Base-by-base conservation (phyloP, 2,113 vertebrate species). In the Cyphomyrus plagiostoma region DNA sequence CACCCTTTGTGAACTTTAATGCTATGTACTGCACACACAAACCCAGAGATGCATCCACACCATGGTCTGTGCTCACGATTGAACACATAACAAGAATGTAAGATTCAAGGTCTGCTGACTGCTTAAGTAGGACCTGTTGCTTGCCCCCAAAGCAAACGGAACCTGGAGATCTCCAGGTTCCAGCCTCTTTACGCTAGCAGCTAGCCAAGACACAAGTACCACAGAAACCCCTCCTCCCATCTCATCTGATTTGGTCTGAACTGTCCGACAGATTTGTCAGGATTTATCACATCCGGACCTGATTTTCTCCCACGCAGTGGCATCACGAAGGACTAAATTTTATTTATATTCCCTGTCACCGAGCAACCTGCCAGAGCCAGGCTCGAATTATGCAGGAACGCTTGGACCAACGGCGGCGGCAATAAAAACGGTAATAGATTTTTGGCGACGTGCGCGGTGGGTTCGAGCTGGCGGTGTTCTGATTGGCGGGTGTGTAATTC, bases 401-500 rank as follows among this genome's bases (percentile, higher is more conserved):
- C 39, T 84, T 8, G 23, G 56, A 52, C 87, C 58, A 74, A 53
- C n/a, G n/a, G 4, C 56, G 42, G 9, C 56, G 46, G 39, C 50
- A 62, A 83, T 90, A 88, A 82, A 88, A 90, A 83, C 80, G 86
- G 86, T 88, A 90, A 87, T 87, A 46, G 8, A 23, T 82, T 84
- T 80, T 89, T 82, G 70, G 80, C 90, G 77, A 66, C 17, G 17
- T 90, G 48, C 52, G 39, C 50, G 2, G 86, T 52, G 42, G n/a
- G 66, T 80, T 82, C 10, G 35, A 62, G 39, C 53, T 50, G 88
- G 21, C 74, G 48, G 42, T 86, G 83, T 86, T 49, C 70, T 95
- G 93, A 95, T 93, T 93, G 94, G 94, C 93, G 91, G 92, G 93
- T 92, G 82, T 88, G 92, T 94, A 94, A 94, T 94, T 93, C 92